phyloP scores from a whole-genome alignment of 1,140 invertebrate species.

The Rhagoletis zephyria region DNA sequence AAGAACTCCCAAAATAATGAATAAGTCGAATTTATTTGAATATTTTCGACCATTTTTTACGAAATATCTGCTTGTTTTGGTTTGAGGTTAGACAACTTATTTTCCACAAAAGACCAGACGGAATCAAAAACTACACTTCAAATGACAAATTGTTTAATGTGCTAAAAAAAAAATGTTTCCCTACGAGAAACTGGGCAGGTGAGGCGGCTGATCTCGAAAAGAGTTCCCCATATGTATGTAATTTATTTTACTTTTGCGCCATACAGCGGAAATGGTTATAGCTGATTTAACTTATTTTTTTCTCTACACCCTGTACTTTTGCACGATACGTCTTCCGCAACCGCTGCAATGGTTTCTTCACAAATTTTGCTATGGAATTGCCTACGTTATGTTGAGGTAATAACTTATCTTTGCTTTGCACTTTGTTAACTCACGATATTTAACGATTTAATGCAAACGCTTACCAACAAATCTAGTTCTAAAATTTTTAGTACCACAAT shows the following conservation, averaged over 20 bases:
- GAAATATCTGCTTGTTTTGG: no score
- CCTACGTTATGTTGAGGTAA: conserved; percentile 34
- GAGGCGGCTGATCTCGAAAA: no score
- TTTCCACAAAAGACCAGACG: no score
- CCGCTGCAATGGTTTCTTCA: not conserved
- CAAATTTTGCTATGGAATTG: not conserved
- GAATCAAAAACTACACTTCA: no score
- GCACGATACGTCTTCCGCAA: not conserved
- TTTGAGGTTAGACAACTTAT: no score
- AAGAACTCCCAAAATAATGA: no score
- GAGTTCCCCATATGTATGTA: not conserved
- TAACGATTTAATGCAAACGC: not conserved
- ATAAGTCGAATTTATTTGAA: no score
- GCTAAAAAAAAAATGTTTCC: no score
- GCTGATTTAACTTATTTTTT: not conserved
- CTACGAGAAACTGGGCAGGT: no score
- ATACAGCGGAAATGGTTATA: not conserved
- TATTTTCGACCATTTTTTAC: no score
- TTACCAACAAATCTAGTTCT: no score
- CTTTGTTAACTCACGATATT: conserved; percentile 8
- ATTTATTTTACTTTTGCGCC: conserved; percentile 6
- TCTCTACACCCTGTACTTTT: conserved; percentile 22
- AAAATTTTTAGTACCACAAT: not conserved
- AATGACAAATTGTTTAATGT: no score
- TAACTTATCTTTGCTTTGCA: not conserved